Percentiles rank a stretch among this genome's conserved stretches.
Evolutionary conservation across 2,797 vertebrate genomes (phyloP).

Genomic region (Acanthiza pusilla): DNA sequence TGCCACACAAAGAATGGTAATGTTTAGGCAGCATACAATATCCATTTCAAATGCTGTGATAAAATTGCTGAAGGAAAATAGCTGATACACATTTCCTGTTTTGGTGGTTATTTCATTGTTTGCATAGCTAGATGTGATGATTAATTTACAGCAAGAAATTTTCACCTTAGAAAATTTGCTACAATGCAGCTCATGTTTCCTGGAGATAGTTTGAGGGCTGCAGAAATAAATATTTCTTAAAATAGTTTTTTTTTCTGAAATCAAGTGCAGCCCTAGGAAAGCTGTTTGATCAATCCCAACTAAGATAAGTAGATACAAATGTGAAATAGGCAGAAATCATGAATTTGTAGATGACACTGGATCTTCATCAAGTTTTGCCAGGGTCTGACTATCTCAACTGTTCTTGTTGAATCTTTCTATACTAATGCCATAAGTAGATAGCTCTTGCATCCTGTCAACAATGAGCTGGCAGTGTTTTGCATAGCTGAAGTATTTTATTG

Average conservation of each 20-base stretch:
- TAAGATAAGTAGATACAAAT: neutral
- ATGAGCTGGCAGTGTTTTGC: neutral
- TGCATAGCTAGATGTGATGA: neutral
- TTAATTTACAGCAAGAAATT: neutral
- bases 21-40: neutral
- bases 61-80: neutral
- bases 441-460: neutral
- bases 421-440: neutral
- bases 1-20: neutral
- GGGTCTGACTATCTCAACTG: neutral
- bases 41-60: neutral
- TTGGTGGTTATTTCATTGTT: neutral
- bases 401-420: neutral
- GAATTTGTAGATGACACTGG: neutral
- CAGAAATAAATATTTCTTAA: neutral
- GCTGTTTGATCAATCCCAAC: neutral
- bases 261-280: neutral
- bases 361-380: neutral
- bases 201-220: neutral
- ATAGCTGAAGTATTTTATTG: neutral
- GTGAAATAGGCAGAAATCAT: neutral
- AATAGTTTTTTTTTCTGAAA: neutral
- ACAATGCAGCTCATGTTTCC: neutral
- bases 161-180: neutral
- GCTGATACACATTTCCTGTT: neutral